These are phyloP conservation scores for Myopa testacea DNA, from an alignment of 2,888 invertebrate species.

Conservation along the genomic window DNA sequence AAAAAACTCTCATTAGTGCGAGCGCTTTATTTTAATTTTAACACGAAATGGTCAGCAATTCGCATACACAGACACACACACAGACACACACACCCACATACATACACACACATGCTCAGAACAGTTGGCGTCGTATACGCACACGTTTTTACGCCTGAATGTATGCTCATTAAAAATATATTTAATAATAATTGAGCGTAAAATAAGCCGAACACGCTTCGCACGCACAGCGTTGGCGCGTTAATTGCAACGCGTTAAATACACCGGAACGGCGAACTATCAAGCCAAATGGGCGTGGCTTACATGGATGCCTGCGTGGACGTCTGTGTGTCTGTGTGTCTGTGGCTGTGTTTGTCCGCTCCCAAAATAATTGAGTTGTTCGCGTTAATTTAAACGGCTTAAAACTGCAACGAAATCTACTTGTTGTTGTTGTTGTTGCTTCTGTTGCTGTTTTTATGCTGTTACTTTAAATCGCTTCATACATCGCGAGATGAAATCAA, in stretches of 20 bases:
- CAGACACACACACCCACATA: not conserved
- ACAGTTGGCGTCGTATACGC: not conserved
- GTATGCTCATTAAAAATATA: constrained; percentile 60
- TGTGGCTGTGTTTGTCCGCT: not conserved
- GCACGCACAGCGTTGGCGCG: constrained; percentile 17
- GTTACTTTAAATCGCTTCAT: not conserved
- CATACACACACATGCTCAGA: not conserved
- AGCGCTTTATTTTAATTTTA: constrained; percentile 1
- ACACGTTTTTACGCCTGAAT: constrained; percentile 46
- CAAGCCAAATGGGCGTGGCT: constrained; percentile 14
- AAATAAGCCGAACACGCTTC: constrained; percentile 54
- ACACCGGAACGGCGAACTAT: constrained; percentile 5
- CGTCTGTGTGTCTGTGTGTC: not conserved
- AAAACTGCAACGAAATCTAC: constrained; percentile 10
- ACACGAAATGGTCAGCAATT: constrained; percentile 25
- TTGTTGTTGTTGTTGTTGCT: not conserved
- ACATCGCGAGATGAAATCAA: not conserved
- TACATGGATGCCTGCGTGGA: not conserved
- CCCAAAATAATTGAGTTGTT: constrained; percentile 35
- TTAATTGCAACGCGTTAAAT: constrained; percentile 25
- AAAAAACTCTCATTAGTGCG: constrained; percentile 1
- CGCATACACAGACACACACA: not conserved
- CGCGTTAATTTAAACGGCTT: constrained; percentile 31
- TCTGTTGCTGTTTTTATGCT: constrained; percentile 9
- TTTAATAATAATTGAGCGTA: constrained; percentile 67